phyloP scores from a whole-genome alignment of 2,113 vertebrate species.

The Jacana jacana region DNA sequence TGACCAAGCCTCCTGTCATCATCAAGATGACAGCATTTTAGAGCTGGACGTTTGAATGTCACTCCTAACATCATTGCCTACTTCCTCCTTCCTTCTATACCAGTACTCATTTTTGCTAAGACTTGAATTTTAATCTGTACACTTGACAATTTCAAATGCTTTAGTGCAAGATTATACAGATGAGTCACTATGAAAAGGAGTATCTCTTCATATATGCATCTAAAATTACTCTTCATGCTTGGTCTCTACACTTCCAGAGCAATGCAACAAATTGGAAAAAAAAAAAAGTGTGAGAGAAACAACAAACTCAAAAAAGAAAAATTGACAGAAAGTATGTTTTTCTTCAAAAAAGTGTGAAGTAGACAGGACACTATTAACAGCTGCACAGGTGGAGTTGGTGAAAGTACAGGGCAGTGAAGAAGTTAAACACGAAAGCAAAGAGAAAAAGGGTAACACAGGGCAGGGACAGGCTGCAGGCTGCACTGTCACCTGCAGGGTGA shows the following conservation, averaged over 20 bases:
- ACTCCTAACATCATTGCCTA: background rate
- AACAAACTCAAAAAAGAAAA: background rate
- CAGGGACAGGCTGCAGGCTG: background rate
- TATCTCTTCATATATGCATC: background rate
- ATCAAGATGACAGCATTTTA: background rate
- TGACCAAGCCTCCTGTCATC: background rate
- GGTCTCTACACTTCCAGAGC: background rate
- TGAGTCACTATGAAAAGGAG: background rate
- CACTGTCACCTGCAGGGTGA: background rate
- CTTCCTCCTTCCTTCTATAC: background rate
- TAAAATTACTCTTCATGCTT: background rate
- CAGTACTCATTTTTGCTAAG: background rate
- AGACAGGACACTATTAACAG: background rate
- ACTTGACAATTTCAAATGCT: background rate
- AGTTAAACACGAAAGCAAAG: background rate
- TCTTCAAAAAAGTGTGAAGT: background rate
- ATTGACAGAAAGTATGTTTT: background rate
- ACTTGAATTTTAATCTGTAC: background rate
- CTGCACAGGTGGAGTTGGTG: background rate
- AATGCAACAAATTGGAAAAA: background rate
- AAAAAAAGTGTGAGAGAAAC: background rate
- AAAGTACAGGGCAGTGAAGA: background rate
- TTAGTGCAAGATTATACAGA: background rate
- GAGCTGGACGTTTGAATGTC: background rate
- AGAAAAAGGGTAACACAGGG: background rate